These are phyloP conservation scores for Ascaphus truei DNA, from an alignment of 2,113 vertebrate genomes.

Conservation along the genomic window DNA sequence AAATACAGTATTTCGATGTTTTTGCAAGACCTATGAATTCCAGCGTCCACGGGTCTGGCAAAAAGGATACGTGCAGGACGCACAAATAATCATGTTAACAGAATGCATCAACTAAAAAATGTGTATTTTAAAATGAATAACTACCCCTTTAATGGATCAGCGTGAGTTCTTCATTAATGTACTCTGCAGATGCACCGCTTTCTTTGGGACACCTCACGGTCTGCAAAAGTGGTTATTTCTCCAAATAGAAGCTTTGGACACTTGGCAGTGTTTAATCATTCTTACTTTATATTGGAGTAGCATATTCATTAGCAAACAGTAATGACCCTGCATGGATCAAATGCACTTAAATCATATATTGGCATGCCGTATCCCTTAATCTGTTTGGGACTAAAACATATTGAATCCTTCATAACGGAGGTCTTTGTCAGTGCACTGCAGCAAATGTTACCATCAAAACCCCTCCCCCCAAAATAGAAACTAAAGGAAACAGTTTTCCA, in stretches of 20 bases:
- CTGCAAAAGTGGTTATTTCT: slow-evolving; percentile 27
- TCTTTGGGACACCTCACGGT: neutral
- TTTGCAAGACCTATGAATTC: too few relatives aligned
- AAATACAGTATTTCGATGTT: too few relatives aligned
- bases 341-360: slow-evolving; percentile 31
- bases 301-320: slow-evolving; percentile 25
- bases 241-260: slow-evolving; percentile 10
- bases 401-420: slow-evolving; percentile 2
- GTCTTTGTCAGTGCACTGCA: slow-evolving; percentile 18
- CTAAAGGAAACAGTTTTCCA: neutral
- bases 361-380: slow-evolving; percentile 21
- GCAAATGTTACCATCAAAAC: neutral
- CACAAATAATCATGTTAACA: too few relatives aligned
- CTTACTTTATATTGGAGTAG: slow-evolving; percentile 18
- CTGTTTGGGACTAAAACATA: slow-evolving; percentile 8
- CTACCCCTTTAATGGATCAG: neutral
- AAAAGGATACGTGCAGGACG: too few relatives aligned
- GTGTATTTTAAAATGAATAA: too few relatives aligned
- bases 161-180: neutral
- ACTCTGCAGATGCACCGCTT: neutral
- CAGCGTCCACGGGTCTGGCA: too few relatives aligned
- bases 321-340: slow-evolving; percentile 22
- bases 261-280: slow-evolving; percentile 18
- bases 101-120: too few relatives aligned
- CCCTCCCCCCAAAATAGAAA: too few relatives aligned